Conservation (phyloP, 1,140 invertebrate species). For the Oscheius sp. region DNA sequence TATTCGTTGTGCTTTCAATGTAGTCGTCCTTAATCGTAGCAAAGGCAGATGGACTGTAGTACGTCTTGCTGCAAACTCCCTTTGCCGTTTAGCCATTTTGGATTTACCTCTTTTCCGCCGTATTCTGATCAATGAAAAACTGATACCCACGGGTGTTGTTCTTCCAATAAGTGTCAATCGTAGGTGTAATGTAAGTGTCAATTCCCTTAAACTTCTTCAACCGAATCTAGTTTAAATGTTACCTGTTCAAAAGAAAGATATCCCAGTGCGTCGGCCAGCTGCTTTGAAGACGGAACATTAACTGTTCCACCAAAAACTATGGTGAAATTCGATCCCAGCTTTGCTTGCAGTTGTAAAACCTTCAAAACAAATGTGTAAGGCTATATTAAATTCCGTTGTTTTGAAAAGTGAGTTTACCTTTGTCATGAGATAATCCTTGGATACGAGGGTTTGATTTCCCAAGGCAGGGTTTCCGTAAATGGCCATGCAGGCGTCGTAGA, state of each 20-base stretch:
- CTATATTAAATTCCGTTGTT: too few relatives aligned
- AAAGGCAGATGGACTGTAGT: slow-evolving; percentile 18
- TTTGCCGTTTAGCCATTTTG: slow-evolving; percentile 36
- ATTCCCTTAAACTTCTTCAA: slow-evolving; percentile 27
- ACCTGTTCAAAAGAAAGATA: slow-evolving; percentile 29
- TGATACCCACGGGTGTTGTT: slow-evolving; percentile 27
- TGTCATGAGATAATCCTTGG: slow-evolving; percentile 15
- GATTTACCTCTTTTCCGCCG: slow-evolving; percentile 8
- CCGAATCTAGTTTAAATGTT: slow-evolving; percentile 14
- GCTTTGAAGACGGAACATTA: neutral
- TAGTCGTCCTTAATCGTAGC: slow-evolving; percentile 7
- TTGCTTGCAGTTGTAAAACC: slow-evolving; percentile 14
- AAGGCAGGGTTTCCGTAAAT: neutral
- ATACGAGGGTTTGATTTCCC: neutral
- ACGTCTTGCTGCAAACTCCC: slow-evolving; percentile 27
- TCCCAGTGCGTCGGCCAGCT: slow-evolving; percentile 27
- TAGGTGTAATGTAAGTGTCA: slow-evolving; percentile 29
- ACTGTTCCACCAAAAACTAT: slow-evolving; percentile 8
- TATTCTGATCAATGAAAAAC: slow-evolving; percentile 35
- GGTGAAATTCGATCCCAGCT: slow-evolving; percentile 3
- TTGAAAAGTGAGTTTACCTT: too few relatives aligned
- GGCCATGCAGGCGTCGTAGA: slow-evolving; percentile 19
- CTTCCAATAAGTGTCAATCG: slow-evolving; percentile 39
- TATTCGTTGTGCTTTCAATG: neutral
- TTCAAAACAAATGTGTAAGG: neutral